Percentiles rank a stretch among this genome's conserved stretches.
These are phyloP conservation scores for Nephotettix cincticeps DNA, from an alignment of 1,140 invertebrate species.

Conservation along the genomic window DNA sequence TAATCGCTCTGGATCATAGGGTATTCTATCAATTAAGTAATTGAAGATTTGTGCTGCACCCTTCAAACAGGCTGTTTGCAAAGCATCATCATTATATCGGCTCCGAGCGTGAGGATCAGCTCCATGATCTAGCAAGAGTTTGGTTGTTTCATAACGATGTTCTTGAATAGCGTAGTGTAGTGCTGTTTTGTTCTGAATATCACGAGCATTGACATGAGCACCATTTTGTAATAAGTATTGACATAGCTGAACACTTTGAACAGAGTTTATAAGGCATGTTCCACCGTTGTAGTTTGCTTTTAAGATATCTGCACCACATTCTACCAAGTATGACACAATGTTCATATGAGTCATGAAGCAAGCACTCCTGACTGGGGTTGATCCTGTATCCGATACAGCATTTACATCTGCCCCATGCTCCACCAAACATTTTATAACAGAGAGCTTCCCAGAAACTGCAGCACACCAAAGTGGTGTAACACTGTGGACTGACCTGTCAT, in stretches of 20 bases:
- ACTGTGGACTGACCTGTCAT: constrained; percentile 71
- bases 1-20: constrained; percentile 64
- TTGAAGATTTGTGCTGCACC: constrained; percentile 81
- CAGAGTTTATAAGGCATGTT: constrained; percentile 91
- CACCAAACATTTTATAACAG: constrained; percentile 75
- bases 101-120: constrained; percentile 76
- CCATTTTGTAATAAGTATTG: constrained; percentile 74
- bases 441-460: constrained; percentile 80
- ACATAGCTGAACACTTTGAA: constrained; percentile 82
- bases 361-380: constrained; percentile 84
- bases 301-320: constrained; percentile 82
- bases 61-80: constrained; percentile 87
- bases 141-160: constrained; percentile 77
- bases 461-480: constrained; percentile 93
- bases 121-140: constrained; percentile 74
- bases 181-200: constrained; percentile 89
- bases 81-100: constrained; percentile 83
- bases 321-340: constrained; percentile 70
- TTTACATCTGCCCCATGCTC: constrained; percentile 79
- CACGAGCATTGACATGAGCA: constrained; percentile 80
- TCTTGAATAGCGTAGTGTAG: constrained; percentile 86
- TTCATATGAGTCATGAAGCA: constrained; percentile 93
- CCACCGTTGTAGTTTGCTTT: constrained; percentile 89
- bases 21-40: constrained; percentile 63
- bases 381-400: constrained; percentile 83